phyloP scores from a whole-genome alignment of 2,888 invertebrate genomes.

The Leptinotarsa tumamoca region DNA sequence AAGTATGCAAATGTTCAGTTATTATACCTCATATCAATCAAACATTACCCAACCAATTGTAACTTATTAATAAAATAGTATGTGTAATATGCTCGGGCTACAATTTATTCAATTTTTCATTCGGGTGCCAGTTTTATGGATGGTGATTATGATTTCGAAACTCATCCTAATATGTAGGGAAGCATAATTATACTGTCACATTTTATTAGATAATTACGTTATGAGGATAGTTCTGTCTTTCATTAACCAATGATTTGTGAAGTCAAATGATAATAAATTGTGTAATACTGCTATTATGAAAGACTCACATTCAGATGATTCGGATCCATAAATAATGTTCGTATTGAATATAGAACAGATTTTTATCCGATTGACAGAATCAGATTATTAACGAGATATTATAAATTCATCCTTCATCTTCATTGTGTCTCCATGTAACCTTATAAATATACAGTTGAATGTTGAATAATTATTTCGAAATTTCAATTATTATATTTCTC shows the following conservation, averaged over 20 bases:
- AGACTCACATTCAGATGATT: not conserved
- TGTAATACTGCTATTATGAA: not conserved
- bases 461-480: too few species aligned
- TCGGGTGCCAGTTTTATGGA: not conserved
- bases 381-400: not conserved
- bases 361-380: not conserved
- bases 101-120: not conserved
- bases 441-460: not conserved
- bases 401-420: not conserved
- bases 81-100: not conserved
- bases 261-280: not conserved
- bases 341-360: too few species aligned
- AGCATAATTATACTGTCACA: slow-evolving; percentile 25
- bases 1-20: too few species aligned
- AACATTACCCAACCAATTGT: not conserved
- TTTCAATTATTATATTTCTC: too few species aligned
- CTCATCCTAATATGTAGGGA: slow-evolving; percentile 16
- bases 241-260: slow-evolving; percentile 5
- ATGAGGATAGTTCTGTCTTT: slow-evolving; percentile 6
- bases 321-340: not conserved
- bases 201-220: slow-evolving; percentile 22
- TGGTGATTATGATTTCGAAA: slow-evolving; percentile 26
- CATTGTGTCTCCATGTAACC: not conserved
- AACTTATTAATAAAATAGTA: not conserved
- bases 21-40: not conserved